These are phyloP conservation scores for Hypomecis atomaria DNA, from an alignment of 2,888 invertebrate genomes.

Conservation along the genomic window DNA sequence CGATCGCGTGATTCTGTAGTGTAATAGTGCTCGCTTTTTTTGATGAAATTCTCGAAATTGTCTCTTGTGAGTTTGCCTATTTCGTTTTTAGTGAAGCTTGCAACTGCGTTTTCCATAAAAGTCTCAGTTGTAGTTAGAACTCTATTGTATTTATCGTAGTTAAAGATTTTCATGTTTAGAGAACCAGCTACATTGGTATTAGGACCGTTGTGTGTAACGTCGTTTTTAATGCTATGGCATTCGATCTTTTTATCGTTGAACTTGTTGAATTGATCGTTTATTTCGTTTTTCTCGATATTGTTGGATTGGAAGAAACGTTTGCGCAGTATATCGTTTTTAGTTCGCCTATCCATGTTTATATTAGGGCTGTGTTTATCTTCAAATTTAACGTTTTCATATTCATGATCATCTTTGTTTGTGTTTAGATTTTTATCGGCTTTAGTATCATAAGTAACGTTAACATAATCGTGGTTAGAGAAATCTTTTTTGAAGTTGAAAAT, in stretches of 20 bases:
- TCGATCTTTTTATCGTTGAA: slow-evolving; percentile 72
- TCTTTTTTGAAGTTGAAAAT: slow-evolving; percentile 78
- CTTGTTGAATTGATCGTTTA: slow-evolving; percentile 69
- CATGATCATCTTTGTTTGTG: slow-evolving; percentile 29
- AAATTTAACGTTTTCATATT: slow-evolving; percentile 48
- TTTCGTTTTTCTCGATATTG: slow-evolving; percentile 65
- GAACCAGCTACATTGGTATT: slow-evolving; percentile 73
- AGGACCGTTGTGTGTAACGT: slow-evolving; percentile 70
- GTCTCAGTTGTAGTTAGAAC: slow-evolving; percentile 76
- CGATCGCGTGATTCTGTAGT: slow-evolving; percentile 67
- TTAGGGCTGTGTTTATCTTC: slow-evolving; percentile 43
- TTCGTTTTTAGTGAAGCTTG: slow-evolving; percentile 73
- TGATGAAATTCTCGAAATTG: slow-evolving; percentile 74
- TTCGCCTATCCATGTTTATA: slow-evolving; percentile 55
- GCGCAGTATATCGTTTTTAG: slow-evolving; percentile 71
- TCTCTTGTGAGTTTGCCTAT: slow-evolving; percentile 63
- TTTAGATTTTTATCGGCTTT: slow-evolving; percentile 23
- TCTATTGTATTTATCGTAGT: slow-evolving; percentile 73
- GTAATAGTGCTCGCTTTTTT: slow-evolving; percentile 78
- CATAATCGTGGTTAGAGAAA: slow-evolving; percentile 73
- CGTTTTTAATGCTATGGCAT: slow-evolving; percentile 75
- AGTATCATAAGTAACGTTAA: slow-evolving; percentile 62
- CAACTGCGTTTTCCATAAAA: slow-evolving; percentile 69
- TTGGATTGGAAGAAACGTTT: slow-evolving; percentile 67
- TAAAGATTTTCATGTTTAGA: slow-evolving; percentile 74